Evolutionary conservation across 1,140 invertebrate genomes (phyloP), one percentile per base, ranked within the genome.

Genomic region (Metopolophium dirhodum): DNA sequence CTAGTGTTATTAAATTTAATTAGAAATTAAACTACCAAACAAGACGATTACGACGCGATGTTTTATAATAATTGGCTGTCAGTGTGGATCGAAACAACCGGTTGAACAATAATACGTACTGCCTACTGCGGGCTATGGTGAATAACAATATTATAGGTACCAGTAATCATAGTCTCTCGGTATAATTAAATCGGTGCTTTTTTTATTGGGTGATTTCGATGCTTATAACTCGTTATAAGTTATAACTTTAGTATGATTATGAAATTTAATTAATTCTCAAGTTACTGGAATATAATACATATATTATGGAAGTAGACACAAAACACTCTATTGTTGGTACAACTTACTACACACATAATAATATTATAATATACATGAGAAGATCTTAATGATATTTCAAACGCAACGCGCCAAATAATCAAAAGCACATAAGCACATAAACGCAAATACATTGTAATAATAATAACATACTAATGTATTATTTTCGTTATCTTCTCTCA

Each of bases 221-320:
- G 61, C 6, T 68, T 77, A 77, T 68, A 30, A 54, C 51, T 54
- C 9, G 61, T 68, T 30, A 30, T 68, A 30, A 54, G 4, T 54
- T 54, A 30, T 18, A 14, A n/a, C 30, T 68, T 22, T 22, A 54
- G n/a, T 68, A n/a, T 30, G 61, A 77, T n/a, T n/a, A 77, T 77
- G n/a, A 77, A 77, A 77, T 77, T 77, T n/a, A 77, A 77, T 77
- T 77, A 77, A 77, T 20, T 77, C 61, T n/a, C n/a, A 77, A 77
- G 30, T 77, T 18, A 77, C n/a, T n/a, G 61, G n/a, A 77, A 7
- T 77, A 77, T 14, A 30, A 61, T 35, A 77, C 30, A 14, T 77
- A 1, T n/a, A 61, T 68, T 23, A 54, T 22, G 6, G 22, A 1
- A 14, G 9, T 9, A 26, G 7, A 57, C 8, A 8, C 54, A 9